These are phyloP conservation scores for Molossus alvarezi DNA, from an alignment of 2,797 vertebrate species.

Conservation along the genomic window DNA sequence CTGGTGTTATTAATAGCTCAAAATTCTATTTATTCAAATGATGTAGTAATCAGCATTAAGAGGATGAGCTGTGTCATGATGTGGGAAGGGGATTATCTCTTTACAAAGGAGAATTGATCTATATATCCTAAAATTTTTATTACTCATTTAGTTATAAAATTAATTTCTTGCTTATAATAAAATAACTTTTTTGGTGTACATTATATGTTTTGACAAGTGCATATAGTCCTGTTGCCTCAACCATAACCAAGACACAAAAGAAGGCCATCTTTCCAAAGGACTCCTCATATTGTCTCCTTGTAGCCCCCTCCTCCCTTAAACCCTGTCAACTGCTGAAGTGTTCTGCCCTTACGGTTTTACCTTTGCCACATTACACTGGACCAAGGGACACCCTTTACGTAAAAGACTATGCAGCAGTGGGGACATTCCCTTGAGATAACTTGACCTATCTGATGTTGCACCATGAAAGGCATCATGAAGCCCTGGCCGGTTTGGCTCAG, in stretches of 20 bases:
- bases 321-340: neutral
- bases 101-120: constrained; percentile 29
- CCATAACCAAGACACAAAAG: neutral
- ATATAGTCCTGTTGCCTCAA: neutral
- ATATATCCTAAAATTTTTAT: neutral
- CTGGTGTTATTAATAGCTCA: constrained; percentile 61
- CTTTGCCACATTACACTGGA: neutral
- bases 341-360: neutral
- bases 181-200: neutral
- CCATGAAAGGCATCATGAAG: neutral
- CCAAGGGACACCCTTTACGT: neutral
- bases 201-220: neutral
- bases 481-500: no score
- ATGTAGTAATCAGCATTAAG: constrained; percentile 26
- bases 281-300: neutral
- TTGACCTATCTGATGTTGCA: neutral
- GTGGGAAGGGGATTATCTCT: neutral
- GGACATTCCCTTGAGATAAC: neutral
- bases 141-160: neutral
- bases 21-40: constrained; percentile 70
- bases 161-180: neutral
- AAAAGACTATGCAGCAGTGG: neutral
- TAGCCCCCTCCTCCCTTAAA: neutral
- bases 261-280: neutral
- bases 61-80: constrained; percentile 24